Percentiles rank a stretch among this genome's conserved stretches.
These are phyloP conservation scores for Metaphire vulgaris DNA, from an alignment of 1,140 invertebrate genomes.

Conservation along the genomic window DNA sequence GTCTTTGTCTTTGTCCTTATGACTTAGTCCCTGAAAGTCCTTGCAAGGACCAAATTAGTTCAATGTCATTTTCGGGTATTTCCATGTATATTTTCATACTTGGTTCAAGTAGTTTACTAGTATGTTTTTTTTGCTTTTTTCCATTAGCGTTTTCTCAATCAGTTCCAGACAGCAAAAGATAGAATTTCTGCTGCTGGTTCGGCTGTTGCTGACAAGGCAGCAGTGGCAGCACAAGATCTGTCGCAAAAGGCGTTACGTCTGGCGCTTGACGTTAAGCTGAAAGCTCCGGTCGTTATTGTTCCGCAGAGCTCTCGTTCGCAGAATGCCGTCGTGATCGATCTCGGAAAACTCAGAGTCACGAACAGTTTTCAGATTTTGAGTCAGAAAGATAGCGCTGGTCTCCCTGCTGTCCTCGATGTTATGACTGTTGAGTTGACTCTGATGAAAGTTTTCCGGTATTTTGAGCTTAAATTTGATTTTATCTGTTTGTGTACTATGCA, in stretches of 20 bases:
- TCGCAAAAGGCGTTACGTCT: conserved; percentile 76
- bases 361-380: conserved; percentile 39
- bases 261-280: conserved; percentile 65
- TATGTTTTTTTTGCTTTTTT: too few relatives aligned
- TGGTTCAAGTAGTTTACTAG: not conserved
- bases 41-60: too few relatives aligned
- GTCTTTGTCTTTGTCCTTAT: too few relatives aligned
- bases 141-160: conserved; percentile 78
- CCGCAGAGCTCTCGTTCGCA: conserved; percentile 72
- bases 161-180: conserved; percentile 78
- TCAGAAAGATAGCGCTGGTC: conserved; percentile 30
- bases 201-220: conserved; percentile 76
- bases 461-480: conserved; percentile 7
- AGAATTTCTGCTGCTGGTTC: conserved; percentile 76
- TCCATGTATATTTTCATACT: too few relatives aligned
- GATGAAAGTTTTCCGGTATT: conserved; percentile 68
- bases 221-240: conserved; percentile 74
- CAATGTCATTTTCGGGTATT: too few relatives aligned
- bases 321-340: conserved; percentile 72
- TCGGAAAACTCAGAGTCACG: conserved; percentile 58
- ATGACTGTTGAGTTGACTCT: conserved; percentile 69
- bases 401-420: conserved; percentile 63
- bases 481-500: too few relatives aligned
- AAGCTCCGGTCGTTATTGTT: conserved; percentile 80
- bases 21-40: too few relatives aligned